A percentile compares a stretch with the other conserved stretches of the same genome.
Conservation (phyloP, 92 coral and sea anemone species). For the Epizoanthus illoricatus region DNA sequence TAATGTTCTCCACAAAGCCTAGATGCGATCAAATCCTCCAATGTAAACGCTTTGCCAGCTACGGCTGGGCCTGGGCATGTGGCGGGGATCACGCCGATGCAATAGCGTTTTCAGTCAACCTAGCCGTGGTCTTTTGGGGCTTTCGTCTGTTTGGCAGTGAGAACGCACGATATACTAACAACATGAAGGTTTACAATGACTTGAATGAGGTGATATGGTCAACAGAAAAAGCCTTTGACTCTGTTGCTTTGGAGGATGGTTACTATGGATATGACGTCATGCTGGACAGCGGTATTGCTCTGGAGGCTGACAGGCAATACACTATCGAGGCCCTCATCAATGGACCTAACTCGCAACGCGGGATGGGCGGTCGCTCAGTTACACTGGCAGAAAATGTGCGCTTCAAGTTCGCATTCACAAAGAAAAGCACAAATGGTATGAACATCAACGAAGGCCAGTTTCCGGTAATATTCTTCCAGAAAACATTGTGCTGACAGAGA, state of each 20-base stretch:
- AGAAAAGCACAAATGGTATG: constrained; percentile 36
- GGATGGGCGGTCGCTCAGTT: constrained; percentile 34
- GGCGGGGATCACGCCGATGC: constrained; percentile 35
- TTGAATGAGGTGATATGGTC: constrained; percentile 27
- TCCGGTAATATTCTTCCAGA: constrained; percentile 39
- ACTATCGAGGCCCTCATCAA: constrained; percentile 27
- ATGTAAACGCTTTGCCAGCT: constrained; percentile 31
- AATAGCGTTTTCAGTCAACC: constrained; percentile 22
- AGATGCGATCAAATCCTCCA: constrained; percentile 34
- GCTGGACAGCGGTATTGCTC: constrained; percentile 25
- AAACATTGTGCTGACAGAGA: constrained; percentile 12
- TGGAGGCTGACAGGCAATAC: constrained; percentile 30
- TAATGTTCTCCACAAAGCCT: constrained; percentile 38
- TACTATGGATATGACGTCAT: constrained; percentile 41
- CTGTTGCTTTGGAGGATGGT: constrained; percentile 36
- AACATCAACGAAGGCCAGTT: constrained; percentile 40
- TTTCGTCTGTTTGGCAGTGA: constrained; percentile 39
- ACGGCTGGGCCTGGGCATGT: constrained; percentile 36
- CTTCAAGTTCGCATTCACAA: constrained; percentile 26
- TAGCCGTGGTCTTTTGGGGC: constrained; percentile 29
- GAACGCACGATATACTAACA: constrained; percentile 32
- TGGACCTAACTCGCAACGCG: constrained; percentile 42
- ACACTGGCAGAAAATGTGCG: constrained; percentile 37
- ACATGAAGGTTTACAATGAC: constrained; percentile 31
- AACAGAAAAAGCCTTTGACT: constrained; percentile 28